Conservation (phyloP, 2,888 invertebrate species). For the Phengaris alcon region DNA sequence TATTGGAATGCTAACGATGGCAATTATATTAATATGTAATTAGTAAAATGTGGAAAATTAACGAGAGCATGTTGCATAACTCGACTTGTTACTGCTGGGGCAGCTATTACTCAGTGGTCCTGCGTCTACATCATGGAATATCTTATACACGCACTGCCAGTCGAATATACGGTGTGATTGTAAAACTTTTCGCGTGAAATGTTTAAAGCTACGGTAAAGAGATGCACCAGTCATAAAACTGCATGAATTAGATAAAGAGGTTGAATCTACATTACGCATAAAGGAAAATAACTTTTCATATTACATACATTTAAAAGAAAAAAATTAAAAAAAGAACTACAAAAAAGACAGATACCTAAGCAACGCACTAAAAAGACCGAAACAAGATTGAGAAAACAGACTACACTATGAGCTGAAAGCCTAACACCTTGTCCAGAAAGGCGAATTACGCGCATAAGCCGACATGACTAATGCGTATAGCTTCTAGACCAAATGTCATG, state of each 20-base stretch:
- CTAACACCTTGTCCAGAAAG: too few species aligned
- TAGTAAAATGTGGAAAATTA: conserved; percentile 27
- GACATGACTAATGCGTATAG: too few species aligned
- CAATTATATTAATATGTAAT: conserved; percentile 24
- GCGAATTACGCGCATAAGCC: too few species aligned
- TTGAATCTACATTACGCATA: not conserved
- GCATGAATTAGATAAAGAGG: not conserved
- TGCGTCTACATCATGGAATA: conserved; percentile 44
- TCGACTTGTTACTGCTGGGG: conserved; percentile 50
- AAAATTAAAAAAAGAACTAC: too few species aligned
- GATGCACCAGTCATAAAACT: too few species aligned
- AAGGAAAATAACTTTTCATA: too few species aligned
- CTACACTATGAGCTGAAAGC: too few species aligned
- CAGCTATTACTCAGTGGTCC: conserved; percentile 44
- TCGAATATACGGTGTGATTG: conserved; percentile 49
- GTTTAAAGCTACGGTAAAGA: not conserved
- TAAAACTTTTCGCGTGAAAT: conserved; percentile 6
- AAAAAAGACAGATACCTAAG: too few species aligned
- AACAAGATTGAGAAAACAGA: too few species aligned
- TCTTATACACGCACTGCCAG: conserved; percentile 59
- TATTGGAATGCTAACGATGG: conserved; percentile 21
- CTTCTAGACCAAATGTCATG: too few species aligned
- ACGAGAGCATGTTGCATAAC: conserved; percentile 32
- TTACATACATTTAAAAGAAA: too few species aligned
- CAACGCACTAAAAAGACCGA: too few species aligned